A percentile compares a stretch with the other conserved stretches of the same genome.
Evolutionary conservation across 2,113 vertebrate genomes (phyloP).

Genomic region (Cochlearius cochlearius): DNA sequence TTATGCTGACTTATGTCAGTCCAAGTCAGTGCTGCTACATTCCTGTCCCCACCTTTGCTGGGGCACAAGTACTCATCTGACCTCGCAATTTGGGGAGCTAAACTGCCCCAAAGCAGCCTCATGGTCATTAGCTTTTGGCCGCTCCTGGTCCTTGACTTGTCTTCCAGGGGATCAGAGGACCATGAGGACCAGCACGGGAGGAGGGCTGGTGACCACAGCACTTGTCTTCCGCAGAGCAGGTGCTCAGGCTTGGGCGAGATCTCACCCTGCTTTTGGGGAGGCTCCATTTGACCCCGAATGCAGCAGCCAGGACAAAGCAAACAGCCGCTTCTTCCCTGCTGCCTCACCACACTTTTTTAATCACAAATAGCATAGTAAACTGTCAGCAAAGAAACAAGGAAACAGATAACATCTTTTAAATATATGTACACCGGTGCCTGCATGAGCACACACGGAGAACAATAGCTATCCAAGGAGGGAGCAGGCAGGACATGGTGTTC

Average conservation of each 20-base stretch:
- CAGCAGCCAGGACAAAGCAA: background rate
- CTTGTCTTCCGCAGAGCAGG: background rate
- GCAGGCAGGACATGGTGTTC: background rate
- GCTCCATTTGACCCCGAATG: background rate
- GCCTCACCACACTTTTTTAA: background rate
- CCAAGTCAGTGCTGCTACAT: background rate
- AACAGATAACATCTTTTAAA: conserved; percentile 6
- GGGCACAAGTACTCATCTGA: background rate
- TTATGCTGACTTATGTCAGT: background rate
- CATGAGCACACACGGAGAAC: background rate
- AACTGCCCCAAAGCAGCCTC: background rate
- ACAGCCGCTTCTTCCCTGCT: background rate
- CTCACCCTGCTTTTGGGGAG: background rate
- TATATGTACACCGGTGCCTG: fast-evolving
- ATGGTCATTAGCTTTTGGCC: background rate
- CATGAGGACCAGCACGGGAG: fast-evolving
- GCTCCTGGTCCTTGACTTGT: background rate
- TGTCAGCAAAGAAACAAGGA: background rate
- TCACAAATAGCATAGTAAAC: background rate
- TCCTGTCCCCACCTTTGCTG: background rate
- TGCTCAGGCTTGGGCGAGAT: background rate
- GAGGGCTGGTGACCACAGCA: background rate
- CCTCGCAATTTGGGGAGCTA: background rate
- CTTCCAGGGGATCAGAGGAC: background rate
- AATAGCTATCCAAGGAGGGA: background rate